Evolutionary conservation across 2,888 invertebrate species (phyloP).

Genomic region (Phortica okadai): DNA sequence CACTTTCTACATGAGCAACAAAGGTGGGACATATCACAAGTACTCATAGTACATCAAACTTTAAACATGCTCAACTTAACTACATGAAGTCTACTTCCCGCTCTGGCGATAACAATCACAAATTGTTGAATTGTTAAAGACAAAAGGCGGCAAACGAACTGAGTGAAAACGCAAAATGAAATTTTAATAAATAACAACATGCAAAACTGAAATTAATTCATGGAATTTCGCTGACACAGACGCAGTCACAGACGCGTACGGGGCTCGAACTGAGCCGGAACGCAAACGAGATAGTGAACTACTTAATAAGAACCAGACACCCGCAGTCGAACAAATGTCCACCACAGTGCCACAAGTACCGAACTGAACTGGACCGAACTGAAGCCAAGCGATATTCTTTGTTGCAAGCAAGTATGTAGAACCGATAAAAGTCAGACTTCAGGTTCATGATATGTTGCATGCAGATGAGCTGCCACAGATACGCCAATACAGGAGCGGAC

Average conservation of each 20-base stretch:
- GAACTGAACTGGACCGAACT: not conserved
- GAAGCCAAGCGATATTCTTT: too few species aligned
- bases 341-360: constrained; percentile 34
- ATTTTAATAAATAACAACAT: constrained; percentile 75
- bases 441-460: constrained; percentile 56
- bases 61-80: too few species aligned
- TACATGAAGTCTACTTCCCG: not conserved
- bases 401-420: constrained; percentile 19
- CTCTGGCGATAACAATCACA: constrained; percentile 17
- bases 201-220: constrained; percentile 77
- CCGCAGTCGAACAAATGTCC: constrained; percentile 49
- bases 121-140: constrained; percentile 51
- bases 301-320: constrained; percentile 69
- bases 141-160: constrained; percentile 54
- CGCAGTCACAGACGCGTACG: not conserved
- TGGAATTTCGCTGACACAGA: constrained; percentile 59
- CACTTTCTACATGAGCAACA: too few species aligned
- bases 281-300: constrained; percentile 16
- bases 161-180: constrained; percentile 50
- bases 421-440: constrained; percentile 36
- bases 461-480: constrained; percentile 62
- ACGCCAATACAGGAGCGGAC: constrained; percentile 7
- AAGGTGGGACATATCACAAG: too few species aligned
- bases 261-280: constrained; percentile 28
- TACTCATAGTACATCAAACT: too few species aligned